A percentile compares a stretch with the other conserved stretches of the same genome.
These are phyloP conservation scores for Galeopterus variegatus DNA, from an alignment of 2,113 vertebrate species.

Conservation along the genomic window DNA sequence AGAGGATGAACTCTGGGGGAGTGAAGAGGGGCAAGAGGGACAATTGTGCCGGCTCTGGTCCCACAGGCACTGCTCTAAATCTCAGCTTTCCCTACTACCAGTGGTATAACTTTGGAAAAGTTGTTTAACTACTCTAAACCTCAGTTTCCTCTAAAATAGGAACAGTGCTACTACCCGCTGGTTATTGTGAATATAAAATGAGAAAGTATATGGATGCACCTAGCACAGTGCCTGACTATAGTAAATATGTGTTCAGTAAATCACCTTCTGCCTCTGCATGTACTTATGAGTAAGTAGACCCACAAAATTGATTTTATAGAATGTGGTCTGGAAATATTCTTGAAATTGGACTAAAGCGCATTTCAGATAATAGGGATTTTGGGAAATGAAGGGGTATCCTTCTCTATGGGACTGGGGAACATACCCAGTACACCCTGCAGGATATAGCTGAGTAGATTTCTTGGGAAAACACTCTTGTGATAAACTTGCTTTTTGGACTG, in stretches of 20 bases:
- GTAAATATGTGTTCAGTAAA: not conserved
- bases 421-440: rapidly evolving
- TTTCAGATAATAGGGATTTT: not conserved
- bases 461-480: not conserved
- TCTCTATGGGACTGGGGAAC: not conserved
- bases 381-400: not conserved
- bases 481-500: not conserved
- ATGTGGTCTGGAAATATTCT: not conserved
- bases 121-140: not conserved
- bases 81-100: not conserved
- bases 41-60: rapidly evolving
- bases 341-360: not conserved
- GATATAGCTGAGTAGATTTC: not conserved
- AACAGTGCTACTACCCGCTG: not conserved
- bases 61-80: rapidly evolving
- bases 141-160: not conserved
- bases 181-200: not conserved
- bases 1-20: rapidly evolving
- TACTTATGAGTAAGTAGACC: not conserved
- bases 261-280: not conserved
- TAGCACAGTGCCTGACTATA: not conserved
- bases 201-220: rapidly evolving
- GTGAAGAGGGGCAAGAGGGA: not conserved
- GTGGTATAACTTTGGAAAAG: not conserved
- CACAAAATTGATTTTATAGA: not conserved